phyloP scores from a whole-genome alignment of 2,888 invertebrate genomes.

The Lutraria lutraria region DNA sequence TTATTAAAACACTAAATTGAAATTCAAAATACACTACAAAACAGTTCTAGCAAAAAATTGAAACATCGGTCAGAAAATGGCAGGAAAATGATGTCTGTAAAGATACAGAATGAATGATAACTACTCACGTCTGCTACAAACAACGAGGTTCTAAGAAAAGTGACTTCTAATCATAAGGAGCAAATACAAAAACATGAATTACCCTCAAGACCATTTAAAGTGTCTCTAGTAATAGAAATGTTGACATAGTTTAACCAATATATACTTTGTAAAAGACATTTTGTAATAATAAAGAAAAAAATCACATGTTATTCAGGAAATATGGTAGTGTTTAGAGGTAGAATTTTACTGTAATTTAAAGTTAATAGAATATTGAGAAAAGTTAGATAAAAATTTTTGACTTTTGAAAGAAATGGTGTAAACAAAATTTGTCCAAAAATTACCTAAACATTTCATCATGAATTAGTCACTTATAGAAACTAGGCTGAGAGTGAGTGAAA shows the following conservation, averaged over 20 bases:
- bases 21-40: conserved; percentile 15
- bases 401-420: not conserved
- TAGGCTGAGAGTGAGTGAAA: not conserved
- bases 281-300: not conserved
- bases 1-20: not conserved
- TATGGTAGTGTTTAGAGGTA: not conserved
- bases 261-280: not conserved
- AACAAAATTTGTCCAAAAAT: not conserved
- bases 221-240: not conserved
- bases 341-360: not conserved
- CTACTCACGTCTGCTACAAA: not conserved
- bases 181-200: too few species aligned
- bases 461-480: not conserved
- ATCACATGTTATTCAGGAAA: not conserved
- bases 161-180: not conserved
- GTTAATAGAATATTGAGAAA: not conserved
- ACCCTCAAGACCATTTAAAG: too few species aligned
- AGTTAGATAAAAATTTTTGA: not conserved
- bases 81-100: not conserved
- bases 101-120: not conserved
- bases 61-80: not conserved
- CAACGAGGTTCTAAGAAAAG: not conserved
- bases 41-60: not conserved
- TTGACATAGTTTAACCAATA: not conserved
- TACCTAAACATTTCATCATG: not conserved